Conservation (phyloP, 2,113 vertebrate species). For the Numenius arquata region DNA sequence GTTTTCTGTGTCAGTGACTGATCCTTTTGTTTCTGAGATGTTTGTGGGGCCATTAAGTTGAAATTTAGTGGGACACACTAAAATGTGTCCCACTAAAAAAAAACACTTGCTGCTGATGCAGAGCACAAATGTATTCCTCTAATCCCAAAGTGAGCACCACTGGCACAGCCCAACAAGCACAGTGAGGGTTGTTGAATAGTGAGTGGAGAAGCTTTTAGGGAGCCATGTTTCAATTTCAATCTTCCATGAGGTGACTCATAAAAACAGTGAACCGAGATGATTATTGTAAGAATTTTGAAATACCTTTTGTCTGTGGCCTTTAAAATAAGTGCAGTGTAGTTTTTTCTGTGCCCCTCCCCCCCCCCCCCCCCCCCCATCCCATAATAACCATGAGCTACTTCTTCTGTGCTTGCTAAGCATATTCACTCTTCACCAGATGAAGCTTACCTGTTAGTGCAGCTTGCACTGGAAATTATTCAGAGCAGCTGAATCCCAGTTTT, state of each 20-base stretch:
- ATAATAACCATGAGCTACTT: not conserved
- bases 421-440: not conserved
- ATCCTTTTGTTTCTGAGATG: not conserved
- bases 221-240: not conserved
- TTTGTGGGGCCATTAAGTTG: not conserved
- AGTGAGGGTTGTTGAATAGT: not conserved
- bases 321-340: not conserved
- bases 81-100: not conserved
- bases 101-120: fast-evolving
- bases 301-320: not conserved
- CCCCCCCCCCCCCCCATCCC: too few species aligned
- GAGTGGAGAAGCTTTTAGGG: not conserved
- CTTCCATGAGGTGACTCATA: not conserved
- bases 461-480: not conserved
- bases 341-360: not conserved
- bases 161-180: not conserved
- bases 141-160: not conserved
- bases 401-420: not conserved
- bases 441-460: not conserved
- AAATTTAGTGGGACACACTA: not conserved
- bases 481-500: not conserved
- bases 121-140: not conserved
- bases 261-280: not conserved
- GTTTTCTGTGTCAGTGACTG: not conserved
- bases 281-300: not conserved